phyloP scores from a whole-genome alignment of 2,113 vertebrate species.

The Pongo abelii region DNA sequence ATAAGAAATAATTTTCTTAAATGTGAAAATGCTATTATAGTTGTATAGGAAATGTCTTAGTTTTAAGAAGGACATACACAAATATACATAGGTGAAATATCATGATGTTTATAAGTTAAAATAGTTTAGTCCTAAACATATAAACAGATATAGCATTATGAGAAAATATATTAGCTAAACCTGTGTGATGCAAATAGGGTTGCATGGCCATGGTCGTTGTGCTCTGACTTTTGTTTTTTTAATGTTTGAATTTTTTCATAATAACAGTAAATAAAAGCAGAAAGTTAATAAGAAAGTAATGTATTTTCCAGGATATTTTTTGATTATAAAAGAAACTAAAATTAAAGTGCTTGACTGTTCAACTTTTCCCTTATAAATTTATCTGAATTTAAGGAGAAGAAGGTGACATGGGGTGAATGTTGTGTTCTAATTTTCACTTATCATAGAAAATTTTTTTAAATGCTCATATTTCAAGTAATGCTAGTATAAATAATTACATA shows the following conservation, averaged over 20 bases:
- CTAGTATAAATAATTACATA: not conserved
- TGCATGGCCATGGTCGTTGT: not conserved
- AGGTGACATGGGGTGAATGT: not conserved
- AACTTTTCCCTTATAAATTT: not conserved
- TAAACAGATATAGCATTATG: not conserved
- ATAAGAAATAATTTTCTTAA: not conserved
- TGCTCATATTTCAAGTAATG: not conserved
- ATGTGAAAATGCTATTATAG: not conserved
- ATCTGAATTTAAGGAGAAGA: not conserved
- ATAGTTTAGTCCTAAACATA: not conserved
- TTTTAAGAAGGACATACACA: not conserved
- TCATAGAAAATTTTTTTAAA: not conserved
- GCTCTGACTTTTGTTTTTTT: not conserved
- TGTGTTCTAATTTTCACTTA: not conserved
- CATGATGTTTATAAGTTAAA: not conserved
- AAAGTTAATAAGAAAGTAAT: not conserved
- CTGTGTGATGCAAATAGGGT: not conserved
- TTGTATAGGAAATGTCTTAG: not conserved
- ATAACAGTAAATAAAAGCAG: not conserved
- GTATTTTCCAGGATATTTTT: not conserved
- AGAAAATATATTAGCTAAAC: not conserved
- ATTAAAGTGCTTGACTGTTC: too few relatives aligned
- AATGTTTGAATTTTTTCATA: not conserved
- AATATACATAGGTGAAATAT: not conserved
- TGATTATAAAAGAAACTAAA: not conserved